phyloP scores from a whole-genome alignment of 2,888 invertebrate species.

The Dynastes maya region DNA sequence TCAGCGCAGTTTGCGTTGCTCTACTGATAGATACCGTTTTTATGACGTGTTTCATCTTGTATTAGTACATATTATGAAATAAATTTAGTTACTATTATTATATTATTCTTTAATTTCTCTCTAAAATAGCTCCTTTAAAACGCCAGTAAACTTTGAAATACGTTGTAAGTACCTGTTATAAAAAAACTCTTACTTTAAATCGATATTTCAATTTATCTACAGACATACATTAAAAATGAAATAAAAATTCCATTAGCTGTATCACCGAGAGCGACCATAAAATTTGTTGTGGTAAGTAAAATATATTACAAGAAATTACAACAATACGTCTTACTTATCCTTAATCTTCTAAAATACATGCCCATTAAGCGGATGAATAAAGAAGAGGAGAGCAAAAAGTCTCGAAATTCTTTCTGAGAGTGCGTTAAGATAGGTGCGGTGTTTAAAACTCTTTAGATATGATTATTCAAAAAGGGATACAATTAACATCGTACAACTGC shows the following conservation, averaged over 20 bases:
- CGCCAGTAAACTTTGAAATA: too few relatives aligned
- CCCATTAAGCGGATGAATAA: slow-evolving; percentile 39
- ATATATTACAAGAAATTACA: slow-evolving; percentile 45
- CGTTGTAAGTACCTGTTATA: slow-evolving; percentile 15
- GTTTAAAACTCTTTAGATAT: slow-evolving; percentile 37
- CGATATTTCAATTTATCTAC: slow-evolving; percentile 20
- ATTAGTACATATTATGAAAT: too few relatives aligned
- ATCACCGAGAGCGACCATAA: slow-evolving; percentile 27
- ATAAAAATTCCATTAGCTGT: slow-evolving; percentile 47
- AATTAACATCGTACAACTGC: slow-evolving; percentile 19
- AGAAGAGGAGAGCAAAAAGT: slow-evolving; percentile 28
- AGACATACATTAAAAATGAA: slow-evolving; percentile 24
- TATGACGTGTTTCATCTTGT: too few relatives aligned
- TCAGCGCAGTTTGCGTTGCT: too few relatives aligned
- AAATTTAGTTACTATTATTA: too few relatives aligned
- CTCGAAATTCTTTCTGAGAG: slow-evolving; percentile 29
- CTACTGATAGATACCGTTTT: too few relatives aligned
- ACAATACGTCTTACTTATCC: slow-evolving; percentile 47
- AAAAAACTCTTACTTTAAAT: slow-evolving; percentile 48
- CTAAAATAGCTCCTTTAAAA: too few relatives aligned
- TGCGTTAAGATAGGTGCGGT: slow-evolving; percentile 13
- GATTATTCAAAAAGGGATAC: slow-evolving; percentile 28
- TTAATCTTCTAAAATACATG: slow-evolving; percentile 43
- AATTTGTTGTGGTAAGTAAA: slow-evolving; percentile 40
- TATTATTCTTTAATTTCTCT: too few relatives aligned